Conservation (phyloP, 2,797 vertebrate species). For the Neosilurus mollespiculum region DNA sequence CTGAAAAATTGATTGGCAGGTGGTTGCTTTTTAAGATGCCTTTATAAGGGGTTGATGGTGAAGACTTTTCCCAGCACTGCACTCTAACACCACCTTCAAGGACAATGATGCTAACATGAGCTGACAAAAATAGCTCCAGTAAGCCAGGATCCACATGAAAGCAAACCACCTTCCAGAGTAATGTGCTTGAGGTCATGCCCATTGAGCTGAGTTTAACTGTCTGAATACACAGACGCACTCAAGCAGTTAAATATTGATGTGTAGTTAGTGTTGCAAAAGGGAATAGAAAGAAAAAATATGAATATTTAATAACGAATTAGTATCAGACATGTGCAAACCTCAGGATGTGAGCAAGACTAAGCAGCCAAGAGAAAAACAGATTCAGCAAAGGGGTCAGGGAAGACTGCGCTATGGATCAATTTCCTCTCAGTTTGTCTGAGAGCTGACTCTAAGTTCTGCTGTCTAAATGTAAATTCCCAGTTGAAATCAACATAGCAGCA, state of each 20-base stretch:
- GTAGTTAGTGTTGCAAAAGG: background rate
- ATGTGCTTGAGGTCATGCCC: constrained; percentile 31
- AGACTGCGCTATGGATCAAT: constrained; percentile 11
- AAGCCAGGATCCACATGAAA: constrained; percentile 37
- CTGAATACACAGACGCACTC: constrained; percentile 1
- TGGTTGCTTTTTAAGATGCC: constrained; percentile 26
- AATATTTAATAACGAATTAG: background rate
- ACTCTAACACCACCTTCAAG: constrained; percentile 38
- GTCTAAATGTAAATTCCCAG: constrained; percentile 35
- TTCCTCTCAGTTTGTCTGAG: background rate
- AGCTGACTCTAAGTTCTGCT: constrained; percentile 43
- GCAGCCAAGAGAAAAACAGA: constrained; percentile 14
- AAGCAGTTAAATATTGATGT: constrained; percentile 17
- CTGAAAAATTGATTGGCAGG: constrained; percentile 28
- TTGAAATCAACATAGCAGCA: constrained; percentile 22
- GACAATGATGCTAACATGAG: constrained; percentile 39
- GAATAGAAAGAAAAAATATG: background rate
- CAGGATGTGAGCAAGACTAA: background rate
- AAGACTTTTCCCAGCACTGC: constrained; percentile 24
- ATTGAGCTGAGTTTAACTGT: constrained; percentile 23
- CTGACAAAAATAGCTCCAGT: constrained; percentile 48
- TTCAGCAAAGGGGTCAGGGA: constrained; percentile 6
- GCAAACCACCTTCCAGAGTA: constrained; percentile 13
- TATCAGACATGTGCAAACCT: background rate
- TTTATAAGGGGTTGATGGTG: constrained; percentile 30